Conservation (phyloP, 2,888 invertebrate species). For the Lapara coniferarum region DNA sequence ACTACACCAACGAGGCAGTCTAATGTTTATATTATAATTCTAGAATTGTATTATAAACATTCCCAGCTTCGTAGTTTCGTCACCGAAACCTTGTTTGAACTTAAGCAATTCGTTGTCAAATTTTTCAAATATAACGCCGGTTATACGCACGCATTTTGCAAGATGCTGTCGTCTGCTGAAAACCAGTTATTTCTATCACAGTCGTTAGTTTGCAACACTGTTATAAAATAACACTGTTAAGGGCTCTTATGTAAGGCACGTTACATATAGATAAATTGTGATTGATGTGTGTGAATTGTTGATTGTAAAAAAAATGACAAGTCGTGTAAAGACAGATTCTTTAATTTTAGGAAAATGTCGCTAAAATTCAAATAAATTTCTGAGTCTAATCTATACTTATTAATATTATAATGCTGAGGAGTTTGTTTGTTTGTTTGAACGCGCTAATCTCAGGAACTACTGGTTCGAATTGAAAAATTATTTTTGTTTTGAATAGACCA, state of each 20-base stretch:
- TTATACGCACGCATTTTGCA: constrained; percentile 38
- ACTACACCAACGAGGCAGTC: no score
- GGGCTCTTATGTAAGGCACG: constrained; percentile 35
- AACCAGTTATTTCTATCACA: constrained; percentile 36
- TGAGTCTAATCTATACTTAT: no score
- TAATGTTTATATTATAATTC: no score
- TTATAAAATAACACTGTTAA: constrained; percentile 31
- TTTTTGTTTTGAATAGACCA: no score
- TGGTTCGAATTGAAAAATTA: no score
- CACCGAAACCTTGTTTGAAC: constrained; percentile 27
- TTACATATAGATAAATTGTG: constrained; percentile 18
- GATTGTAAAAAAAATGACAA: constrained; percentile 22
- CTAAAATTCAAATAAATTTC: no score
- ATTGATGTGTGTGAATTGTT: no score
- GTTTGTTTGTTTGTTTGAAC: no score
- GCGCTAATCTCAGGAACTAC: no score
- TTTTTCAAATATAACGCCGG: constrained; percentile 34
- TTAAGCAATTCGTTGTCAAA: constrained; percentile 34
- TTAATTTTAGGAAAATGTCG: no score
- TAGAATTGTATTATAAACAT: constrained; percentile 21
- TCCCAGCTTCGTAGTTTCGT: constrained; percentile 15
- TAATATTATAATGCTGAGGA: no score
- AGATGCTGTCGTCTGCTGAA: constrained; percentile 33
- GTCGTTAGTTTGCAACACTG: constrained; percentile 33
- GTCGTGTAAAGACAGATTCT: no score